Conservation (phyloP, 2,888 invertebrate genomes). For the Gasteruption jaculator region DNA sequence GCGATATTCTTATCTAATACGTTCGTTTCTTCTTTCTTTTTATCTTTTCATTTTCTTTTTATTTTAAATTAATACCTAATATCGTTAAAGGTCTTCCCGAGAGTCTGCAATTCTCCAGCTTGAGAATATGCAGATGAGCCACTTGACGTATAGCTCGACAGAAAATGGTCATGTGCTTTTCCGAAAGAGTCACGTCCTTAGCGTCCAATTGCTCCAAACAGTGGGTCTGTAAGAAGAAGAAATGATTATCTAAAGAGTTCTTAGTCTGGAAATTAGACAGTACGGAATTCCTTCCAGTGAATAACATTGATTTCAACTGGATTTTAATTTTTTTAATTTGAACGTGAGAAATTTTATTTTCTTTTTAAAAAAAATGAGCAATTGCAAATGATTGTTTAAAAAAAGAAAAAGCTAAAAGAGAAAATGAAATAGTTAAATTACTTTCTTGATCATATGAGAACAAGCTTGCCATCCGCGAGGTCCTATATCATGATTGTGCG, state of each 20-base stretch:
- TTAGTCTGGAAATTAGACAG: slow-evolving; percentile 4
- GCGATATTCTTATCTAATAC: slow-evolving; percentile 1
- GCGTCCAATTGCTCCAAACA: slow-evolving; percentile 67
- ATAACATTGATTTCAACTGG: background rate
- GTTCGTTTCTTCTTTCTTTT: too few species aligned
- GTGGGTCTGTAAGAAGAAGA: slow-evolving; percentile 57
- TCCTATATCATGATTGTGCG: slow-evolving; percentile 71
- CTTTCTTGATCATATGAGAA: slow-evolving; percentile 73
- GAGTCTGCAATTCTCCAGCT: slow-evolving; percentile 72
- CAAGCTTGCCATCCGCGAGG: slow-evolving; percentile 81
- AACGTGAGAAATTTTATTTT: slow-evolving; percentile 5
- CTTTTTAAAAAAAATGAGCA: slow-evolving; percentile 15
- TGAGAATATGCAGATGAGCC: slow-evolving; percentile 69
- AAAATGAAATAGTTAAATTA: too few species aligned
- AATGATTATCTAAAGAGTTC: slow-evolving; percentile 23
- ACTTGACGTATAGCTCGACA: slow-evolving; percentile 69
- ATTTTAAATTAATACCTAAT: slow-evolving; percentile 64
- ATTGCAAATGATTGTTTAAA: slow-evolving; percentile 2
- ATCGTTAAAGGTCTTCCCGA: slow-evolving; percentile 71
- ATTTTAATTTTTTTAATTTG: slow-evolving; percentile 6
- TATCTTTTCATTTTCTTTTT: too few species aligned
- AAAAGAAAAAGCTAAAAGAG: too few species aligned
- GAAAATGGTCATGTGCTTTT: slow-evolving; percentile 67
- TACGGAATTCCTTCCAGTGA: background rate
- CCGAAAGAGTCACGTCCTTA: slow-evolving; percentile 61